Conservation (phyloP, 2,888 invertebrate genomes). For the Ommatoiulus sabulosus region DNA sequence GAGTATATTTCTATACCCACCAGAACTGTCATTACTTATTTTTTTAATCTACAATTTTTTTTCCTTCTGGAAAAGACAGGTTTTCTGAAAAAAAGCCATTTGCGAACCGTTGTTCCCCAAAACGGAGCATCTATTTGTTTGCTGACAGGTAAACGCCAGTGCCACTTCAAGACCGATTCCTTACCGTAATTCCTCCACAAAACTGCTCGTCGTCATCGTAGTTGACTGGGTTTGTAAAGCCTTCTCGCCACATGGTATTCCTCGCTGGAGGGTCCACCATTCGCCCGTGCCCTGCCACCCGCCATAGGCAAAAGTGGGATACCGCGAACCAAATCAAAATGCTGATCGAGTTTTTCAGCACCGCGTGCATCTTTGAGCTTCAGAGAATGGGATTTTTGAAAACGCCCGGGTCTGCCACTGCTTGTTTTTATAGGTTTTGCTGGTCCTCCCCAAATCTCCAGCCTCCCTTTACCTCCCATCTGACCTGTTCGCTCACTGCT, state of each 20-base stretch:
- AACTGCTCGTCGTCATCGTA: slow-evolving; percentile 95
- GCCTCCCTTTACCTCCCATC: neutral
- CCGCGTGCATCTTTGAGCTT: neutral
- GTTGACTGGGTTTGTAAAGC: slow-evolving; percentile 93
- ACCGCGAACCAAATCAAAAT: neutral
- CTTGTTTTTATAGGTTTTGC: neutral
- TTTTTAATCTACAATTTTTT: no score
- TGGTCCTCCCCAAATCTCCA: neutral
- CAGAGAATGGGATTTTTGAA: neutral
- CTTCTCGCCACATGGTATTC: slow-evolving; percentile 95
- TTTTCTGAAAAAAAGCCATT: no score
- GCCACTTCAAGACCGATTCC: slow-evolving; percentile 49
- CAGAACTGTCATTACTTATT: no score
- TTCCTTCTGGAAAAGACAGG: no score
- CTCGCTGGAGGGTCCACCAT: slow-evolving; percentile 93
- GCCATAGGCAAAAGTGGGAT: neutral
- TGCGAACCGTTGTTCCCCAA: no score
- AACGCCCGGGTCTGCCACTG: neutral
- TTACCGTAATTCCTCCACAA: slow-evolving; percentile 85
- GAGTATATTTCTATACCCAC: no score
- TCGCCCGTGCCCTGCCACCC: slow-evolving; percentile 75
- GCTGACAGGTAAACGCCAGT: no score
- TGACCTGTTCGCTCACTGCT: neutral
- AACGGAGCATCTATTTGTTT: no score
- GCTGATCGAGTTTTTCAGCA: neutral